Conservation (phyloP, 1,140 invertebrate genomes). For the Alviniconcha marisindica region DNA sequence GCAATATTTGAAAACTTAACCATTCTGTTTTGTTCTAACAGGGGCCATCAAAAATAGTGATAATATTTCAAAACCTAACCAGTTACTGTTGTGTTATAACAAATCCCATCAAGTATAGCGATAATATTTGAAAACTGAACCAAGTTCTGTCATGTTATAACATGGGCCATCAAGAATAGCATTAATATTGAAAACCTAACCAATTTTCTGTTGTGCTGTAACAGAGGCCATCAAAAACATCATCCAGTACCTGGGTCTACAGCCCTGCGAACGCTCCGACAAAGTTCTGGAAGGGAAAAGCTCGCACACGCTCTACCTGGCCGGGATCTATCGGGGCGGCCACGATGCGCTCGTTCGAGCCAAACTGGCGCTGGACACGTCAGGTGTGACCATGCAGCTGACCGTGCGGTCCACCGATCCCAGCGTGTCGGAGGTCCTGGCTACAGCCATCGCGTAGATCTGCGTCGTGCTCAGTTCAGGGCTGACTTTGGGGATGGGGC, state of each 20-base stretch:
- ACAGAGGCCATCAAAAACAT: constrained; percentile 91
- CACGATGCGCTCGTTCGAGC: constrained; percentile 88
- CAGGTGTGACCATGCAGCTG: constrained; percentile 85
- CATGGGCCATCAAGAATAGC: no score
- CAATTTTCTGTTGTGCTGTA: constrained; percentile 47
- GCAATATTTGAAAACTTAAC: no score
- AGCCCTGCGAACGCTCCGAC: constrained; percentile 90
- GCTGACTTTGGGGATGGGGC: neutral
- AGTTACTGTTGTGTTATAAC: no score
- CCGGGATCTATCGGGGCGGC: constrained; percentile 91
- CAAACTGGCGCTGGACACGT: constrained; percentile 80
- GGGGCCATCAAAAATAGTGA: no score
- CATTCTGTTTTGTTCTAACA: no score
- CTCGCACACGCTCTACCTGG: constrained; percentile 86
- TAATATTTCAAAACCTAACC: no score
- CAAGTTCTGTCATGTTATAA: no score
- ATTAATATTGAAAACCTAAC: neutral
- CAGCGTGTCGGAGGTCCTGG: constrained; percentile 87
- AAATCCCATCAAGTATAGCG: no score
- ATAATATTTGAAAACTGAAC: no score
- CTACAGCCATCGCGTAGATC: constrained; percentile 72
- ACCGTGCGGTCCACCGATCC: constrained; percentile 81
- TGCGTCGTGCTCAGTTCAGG: neutral
- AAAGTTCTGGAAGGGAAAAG: constrained; percentile 90
- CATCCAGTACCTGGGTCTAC: constrained; percentile 91